Conservation (phyloP, 53 echinoderm and acorn worm genomes). For the Crossaster papposus region DNA sequence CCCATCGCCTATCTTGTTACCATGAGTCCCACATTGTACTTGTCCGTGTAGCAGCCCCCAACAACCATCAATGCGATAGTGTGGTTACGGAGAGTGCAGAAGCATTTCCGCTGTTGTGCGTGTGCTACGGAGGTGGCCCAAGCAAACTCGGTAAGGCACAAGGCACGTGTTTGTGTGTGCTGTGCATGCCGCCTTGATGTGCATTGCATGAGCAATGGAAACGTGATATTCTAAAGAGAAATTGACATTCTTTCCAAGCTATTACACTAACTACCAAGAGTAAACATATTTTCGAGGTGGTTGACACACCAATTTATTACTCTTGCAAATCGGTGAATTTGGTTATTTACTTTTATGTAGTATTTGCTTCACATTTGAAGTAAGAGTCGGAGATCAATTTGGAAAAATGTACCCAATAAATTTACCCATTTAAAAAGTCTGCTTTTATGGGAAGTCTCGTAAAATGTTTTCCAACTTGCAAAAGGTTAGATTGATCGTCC, state of each 20-base stretch:
- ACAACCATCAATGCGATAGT: constrained; percentile 2
- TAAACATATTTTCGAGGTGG: not conserved
- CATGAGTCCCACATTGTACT: not conserved
- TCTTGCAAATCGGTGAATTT: no score
- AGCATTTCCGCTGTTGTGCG: constrained; percentile 5
- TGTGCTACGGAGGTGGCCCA: not conserved
- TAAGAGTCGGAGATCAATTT: no score
- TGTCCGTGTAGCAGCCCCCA: not conserved
- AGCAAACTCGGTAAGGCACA: not conserved
- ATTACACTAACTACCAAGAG: not conserved
- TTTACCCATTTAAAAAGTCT: not conserved
- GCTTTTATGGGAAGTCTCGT: no score
- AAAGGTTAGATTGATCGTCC: no score
- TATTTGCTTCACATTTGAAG: no score
- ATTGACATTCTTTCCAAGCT: not conserved
- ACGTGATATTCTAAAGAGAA: not conserved
- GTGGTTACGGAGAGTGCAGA: constrained; percentile 18
- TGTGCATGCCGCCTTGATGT: not conserved
- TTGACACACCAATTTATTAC: no score
- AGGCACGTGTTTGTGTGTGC: not conserved
- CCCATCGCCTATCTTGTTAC: not conserved
- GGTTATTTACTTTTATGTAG: no score
- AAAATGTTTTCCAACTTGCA: no score
- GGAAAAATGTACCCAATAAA: not conserved
- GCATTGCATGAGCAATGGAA: constrained; percentile 9